Conservation (phyloP, 2,113 vertebrate species). For the Puntigrus tetrazona region DNA sequence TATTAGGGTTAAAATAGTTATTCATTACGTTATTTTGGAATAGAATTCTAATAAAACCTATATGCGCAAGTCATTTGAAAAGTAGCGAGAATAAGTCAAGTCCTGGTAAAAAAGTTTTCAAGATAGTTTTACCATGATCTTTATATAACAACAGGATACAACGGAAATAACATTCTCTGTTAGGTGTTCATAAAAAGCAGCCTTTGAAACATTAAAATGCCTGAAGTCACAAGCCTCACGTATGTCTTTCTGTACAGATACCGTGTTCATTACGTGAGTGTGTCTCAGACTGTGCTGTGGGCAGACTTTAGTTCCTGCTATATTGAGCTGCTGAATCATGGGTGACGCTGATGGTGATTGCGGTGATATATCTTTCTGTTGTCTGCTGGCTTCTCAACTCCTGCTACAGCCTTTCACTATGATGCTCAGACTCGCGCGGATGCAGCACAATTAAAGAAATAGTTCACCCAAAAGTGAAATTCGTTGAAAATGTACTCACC, state of each 20-base stretch:
- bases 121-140: not conserved
- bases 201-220: not conserved
- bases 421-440: not conserved
- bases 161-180: not conserved
- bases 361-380: conserved; percentile 15
- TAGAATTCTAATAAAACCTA: not conserved
- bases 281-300: not conserved
- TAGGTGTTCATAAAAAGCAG: not conserved
- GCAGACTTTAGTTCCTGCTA: conserved; percentile 1
- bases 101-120: not conserved
- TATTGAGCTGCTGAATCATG: conserved; percentile 43
- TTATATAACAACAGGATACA: not conserved
- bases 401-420: not conserved
- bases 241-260: not conserved
- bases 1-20: no score
- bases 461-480: not conserved
- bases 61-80: not conserved
- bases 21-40: no score
- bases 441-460: not conserved
- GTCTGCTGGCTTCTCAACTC: not conserved
- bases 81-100: not conserved
- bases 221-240: not conserved
- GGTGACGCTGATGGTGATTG: conserved; percentile 21
- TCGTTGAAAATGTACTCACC: not conserved
- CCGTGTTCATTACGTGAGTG: not conserved